Evolutionary conservation across 2,888 invertebrate genomes (phyloP).

Genomic region (Unio pictorum): DNA sequence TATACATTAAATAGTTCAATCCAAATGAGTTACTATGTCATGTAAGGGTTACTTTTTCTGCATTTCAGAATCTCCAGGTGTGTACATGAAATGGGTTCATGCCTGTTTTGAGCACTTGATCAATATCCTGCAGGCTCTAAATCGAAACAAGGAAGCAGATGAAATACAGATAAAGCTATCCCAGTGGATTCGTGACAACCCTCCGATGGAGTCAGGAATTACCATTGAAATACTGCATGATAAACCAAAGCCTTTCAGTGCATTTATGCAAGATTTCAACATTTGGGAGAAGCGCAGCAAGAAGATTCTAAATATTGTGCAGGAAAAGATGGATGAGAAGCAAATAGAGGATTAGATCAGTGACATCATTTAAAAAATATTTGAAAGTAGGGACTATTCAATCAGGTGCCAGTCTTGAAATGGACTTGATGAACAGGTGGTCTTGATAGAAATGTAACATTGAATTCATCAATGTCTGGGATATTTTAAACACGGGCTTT

Average conservation of each 20-base stretch:
- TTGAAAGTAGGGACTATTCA: no score
- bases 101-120: conserved; percentile 57
- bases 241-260: conserved; percentile 34
- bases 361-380: no score
- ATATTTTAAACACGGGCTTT: no score
- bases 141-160: conserved; percentile 45
- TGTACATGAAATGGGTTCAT: conserved; percentile 63
- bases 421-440: no score
- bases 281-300: conserved; percentile 50
- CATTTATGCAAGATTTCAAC: conserved; percentile 52
- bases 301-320: conserved; percentile 33
- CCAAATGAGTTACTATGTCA: no score
- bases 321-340: conserved; percentile 7
- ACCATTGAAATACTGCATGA: conserved; percentile 39
- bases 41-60: background rate
- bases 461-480: no score
- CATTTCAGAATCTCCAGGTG: conserved; percentile 51
- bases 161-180: conserved; percentile 48
- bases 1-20: no score
- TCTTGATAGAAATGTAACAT: no score
- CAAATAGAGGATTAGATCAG: background rate
- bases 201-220: conserved; percentile 38
- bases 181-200: conserved; percentile 58
- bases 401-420: no score
- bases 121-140: conserved; percentile 45